phyloP scores from a whole-genome alignment of 2,888 invertebrate species.

The Oligia latruncula region DNA sequence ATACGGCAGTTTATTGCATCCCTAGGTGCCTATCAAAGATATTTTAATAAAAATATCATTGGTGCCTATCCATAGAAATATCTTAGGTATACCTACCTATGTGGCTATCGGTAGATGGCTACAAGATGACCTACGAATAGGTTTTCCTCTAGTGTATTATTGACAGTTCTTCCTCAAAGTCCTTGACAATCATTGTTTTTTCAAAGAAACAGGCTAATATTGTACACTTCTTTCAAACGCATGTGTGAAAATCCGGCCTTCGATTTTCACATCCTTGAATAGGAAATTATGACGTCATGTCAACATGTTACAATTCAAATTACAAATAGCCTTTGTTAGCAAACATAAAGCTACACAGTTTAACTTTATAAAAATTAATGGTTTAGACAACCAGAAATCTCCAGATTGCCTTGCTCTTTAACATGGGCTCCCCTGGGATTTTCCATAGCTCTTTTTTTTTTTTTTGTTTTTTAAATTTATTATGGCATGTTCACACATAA shows the following conservation, averaged over 20 bases:
- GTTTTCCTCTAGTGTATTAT: slow-evolving; percentile 8
- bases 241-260: neutral
- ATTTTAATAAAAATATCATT: no score
- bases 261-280: neutral
- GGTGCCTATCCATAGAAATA: no score
- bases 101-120: neutral
- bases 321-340: neutral
- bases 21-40: no score
- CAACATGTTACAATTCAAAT: neutral
- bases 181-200: neutral
- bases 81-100: no score
- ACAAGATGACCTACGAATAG: neutral
- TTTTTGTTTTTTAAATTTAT: neutral
- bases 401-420: neutral
- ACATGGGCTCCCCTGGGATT: no score
- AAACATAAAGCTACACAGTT: neutral
- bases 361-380: neutral
- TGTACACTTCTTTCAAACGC: neutral
- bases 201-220: neutral
- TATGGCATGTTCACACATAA: no score
- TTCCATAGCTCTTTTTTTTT: neutral
- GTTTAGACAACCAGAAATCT: neutral
- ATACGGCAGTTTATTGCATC: neutral
- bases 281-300: neutral
- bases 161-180: neutral